Percentiles rank a stretch among this genome's conserved stretches.
Conservation (phyloP, 53 echinoderm and acorn worm genomes). For the Temnopleurus reevesii region DNA sequence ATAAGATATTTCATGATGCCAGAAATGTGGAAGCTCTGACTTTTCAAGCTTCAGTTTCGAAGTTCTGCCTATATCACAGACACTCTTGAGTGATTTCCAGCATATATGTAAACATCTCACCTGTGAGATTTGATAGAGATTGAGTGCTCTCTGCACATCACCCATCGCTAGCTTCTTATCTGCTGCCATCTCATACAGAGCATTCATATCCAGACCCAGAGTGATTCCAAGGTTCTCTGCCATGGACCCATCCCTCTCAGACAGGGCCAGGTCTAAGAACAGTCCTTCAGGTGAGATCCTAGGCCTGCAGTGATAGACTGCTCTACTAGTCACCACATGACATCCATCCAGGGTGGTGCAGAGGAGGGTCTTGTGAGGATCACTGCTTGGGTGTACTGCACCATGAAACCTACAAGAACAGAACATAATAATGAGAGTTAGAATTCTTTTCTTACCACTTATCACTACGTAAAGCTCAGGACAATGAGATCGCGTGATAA, state of each 20-base stretch:
- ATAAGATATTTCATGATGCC: no score
- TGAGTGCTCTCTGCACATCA: constrained; percentile 75
- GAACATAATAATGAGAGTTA: no score
- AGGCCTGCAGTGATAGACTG: constrained; percentile 81
- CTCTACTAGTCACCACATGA: constrained; percentile 66
- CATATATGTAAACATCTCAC: constrained; percentile 54
- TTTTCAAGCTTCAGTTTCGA: no score
- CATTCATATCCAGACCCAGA: constrained; percentile 79
- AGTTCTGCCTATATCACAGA: no score
- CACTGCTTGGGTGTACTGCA: not conserved
- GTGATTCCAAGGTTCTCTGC: constrained; percentile 95
- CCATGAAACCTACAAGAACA: not conserved
- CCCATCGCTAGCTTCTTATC: constrained; percentile 73
- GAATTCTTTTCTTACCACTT: no score
- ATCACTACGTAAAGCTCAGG: no score
- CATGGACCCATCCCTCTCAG: constrained; percentile 48
- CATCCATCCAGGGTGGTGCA: constrained; percentile 67
- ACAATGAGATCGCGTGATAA: no score
- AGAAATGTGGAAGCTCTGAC: no score
- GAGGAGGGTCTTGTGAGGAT: not conserved
- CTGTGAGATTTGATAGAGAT: constrained; percentile 72
- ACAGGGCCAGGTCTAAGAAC: constrained; percentile 75
- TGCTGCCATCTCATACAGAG: constrained; percentile 80
- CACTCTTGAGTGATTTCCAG: no score
- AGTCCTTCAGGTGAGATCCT: constrained; percentile 75